These are phyloP conservation scores for Scrobipalpa atriplicella DNA, from an alignment of 2,888 invertebrate genomes.

Conservation along the genomic window DNA sequence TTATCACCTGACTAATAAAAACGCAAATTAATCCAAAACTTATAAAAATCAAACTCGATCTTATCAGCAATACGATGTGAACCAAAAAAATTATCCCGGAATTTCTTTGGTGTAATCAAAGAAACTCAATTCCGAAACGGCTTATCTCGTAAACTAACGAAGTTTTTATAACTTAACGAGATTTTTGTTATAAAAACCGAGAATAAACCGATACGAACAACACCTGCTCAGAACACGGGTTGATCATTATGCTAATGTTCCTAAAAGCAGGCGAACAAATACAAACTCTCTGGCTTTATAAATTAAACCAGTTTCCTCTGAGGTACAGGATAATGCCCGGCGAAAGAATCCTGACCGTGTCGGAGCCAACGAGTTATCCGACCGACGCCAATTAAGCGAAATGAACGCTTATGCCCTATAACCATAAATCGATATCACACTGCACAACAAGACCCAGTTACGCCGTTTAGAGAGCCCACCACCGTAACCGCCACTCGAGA, in stretches of 20 bases:
- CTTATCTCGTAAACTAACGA: constrained; percentile 68
- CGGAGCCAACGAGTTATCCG: constrained; percentile 69
- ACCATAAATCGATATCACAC: constrained; percentile 77
- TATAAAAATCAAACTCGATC: constrained; percentile 29
- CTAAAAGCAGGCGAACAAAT: constrained; percentile 59
- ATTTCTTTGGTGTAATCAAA: constrained; percentile 57
- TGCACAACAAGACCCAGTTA: constrained; percentile 66
- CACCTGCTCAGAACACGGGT: constrained; percentile 79
- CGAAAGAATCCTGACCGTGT: constrained; percentile 64
- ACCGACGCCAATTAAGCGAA: constrained; percentile 76
- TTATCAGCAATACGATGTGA: constrained; percentile 39
- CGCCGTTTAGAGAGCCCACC: constrained; percentile 73
- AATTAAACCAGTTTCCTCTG: constrained; percentile 53
- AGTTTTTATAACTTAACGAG: constrained; percentile 72
- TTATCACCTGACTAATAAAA: constrained; percentile 37
- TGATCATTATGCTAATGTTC: constrained; percentile 78
- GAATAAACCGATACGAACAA: constrained; percentile 77
- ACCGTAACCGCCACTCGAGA: constrained; percentile 59
- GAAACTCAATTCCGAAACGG: constrained; percentile 49
- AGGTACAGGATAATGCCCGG: constrained; percentile 42
- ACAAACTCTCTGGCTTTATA: constrained; percentile 50
- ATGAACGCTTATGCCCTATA: constrained; percentile 75
- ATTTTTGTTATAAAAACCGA: constrained; percentile 78
- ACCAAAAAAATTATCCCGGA: constrained; percentile 40
- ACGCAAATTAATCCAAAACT: constrained; percentile 41